Base-by-base conservation (phyloP, 2,888 invertebrate genomes). In the Rhagophthalmus giganteus region DNA sequence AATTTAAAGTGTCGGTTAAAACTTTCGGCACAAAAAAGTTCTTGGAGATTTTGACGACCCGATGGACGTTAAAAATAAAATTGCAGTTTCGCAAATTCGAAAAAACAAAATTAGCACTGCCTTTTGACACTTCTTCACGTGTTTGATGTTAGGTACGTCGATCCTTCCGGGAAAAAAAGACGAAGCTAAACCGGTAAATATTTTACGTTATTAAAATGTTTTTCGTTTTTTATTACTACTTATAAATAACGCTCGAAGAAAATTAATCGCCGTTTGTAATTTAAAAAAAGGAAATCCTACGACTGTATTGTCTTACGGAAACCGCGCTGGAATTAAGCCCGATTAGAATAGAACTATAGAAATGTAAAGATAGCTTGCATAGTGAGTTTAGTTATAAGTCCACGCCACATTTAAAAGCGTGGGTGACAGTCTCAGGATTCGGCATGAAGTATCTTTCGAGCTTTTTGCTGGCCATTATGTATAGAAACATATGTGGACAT, bases 331-430 rank as follows among this genome's bases (percentile, higher is more conserved):
- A 49, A 49, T 42, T 37, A 26, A n/a, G 25, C 11, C 13, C 37
- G 8, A n/a, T 9, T 12, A 14, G 5, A 27, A 12, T 27, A 41
- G 46, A 33, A 42, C 46, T 35, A 51, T 40, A 39, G 39, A 46
- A 53, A 47, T 28, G 26, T 46, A 38, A 53, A 53, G 53, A 42
- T 42, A 42, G 38, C 46, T 34, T 30, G 41, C 28, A 40, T 40
- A 31, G 37, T 35, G 35, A 45, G 34, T 45, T 51, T 38, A 42
- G 39, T 48, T 31, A 40, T 48, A 34, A 27, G 8, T 20, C 20
- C 40, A 30, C 32, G 20, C 48, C 24, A 48, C 33, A 47, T 48
- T 48, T 48, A 39, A 39, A 35, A 34, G 41, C 30, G 49, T 41
- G 20, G 49, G 10, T 37, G 49, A 37, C 31, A 27, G 39, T 15